phyloP scores from a whole-genome alignment of 2,888 invertebrate species.

The Deilephila porcellus region DNA sequence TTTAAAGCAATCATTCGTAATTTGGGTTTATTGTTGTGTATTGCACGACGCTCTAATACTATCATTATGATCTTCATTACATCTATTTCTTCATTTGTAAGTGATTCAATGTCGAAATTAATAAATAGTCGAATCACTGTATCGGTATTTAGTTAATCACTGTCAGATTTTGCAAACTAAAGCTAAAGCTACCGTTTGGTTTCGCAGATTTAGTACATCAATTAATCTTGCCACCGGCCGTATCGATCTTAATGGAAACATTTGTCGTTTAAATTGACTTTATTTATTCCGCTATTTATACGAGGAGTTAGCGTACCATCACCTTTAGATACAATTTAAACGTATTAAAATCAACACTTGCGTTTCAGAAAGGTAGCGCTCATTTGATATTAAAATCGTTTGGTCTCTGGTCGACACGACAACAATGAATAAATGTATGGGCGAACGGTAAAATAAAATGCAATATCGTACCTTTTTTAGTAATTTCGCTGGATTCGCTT shows the following conservation, averaged over 20 bases:
- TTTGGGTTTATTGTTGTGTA: conserved; percentile 26
- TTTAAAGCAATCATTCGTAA: conserved; percentile 30
- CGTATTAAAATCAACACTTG: conserved; percentile 58
- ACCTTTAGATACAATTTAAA: conserved; percentile 35
- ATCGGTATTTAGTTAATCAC: conserved; percentile 37
- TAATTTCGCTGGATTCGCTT: conserved; percentile 70
- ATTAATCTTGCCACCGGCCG: conserved; percentile 29
- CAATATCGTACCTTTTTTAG: conserved; percentile 71
- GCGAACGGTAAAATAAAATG: conserved; percentile 33
- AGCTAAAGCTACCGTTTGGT: conserved; percentile 30
- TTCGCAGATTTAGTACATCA: conserved; percentile 28
- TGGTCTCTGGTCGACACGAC: conserved; percentile 41
- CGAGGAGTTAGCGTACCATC: conserved; percentile 38
- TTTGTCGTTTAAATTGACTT: conserved; percentile 6
- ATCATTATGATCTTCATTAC: conserved; percentile 15
- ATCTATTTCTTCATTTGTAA: conserved; percentile 30
- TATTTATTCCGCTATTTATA: conserved; percentile 29
- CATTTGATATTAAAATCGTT: conserved; percentile 69
- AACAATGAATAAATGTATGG: conserved; percentile 50
- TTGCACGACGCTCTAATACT: conserved; percentile 20
- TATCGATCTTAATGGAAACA: conserved; percentile 6
- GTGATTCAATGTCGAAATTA: conserved; percentile 28
- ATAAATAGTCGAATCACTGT: conserved; percentile 18
- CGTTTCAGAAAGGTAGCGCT: conserved; percentile 54
- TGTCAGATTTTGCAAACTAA: conserved; percentile 34